A percentile compares a stretch with the other conserved stretches of the same genome.
These are phyloP conservation scores for Elmis aenea DNA, from an alignment of 2,888 invertebrate species.

Conservation along the genomic window DNA sequence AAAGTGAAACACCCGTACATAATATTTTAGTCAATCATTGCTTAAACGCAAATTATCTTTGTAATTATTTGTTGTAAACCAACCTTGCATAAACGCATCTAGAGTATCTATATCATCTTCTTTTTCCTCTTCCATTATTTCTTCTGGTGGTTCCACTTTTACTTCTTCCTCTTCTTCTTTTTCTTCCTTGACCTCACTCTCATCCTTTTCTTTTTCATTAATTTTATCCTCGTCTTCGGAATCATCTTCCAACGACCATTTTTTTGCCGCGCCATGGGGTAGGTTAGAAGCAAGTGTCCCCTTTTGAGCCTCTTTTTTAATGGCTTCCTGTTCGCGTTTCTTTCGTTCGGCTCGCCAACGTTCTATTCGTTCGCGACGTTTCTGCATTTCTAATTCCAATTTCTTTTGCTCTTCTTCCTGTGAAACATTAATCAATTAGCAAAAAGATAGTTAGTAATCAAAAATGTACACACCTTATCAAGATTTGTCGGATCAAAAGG, in stretches of 20 bases:
- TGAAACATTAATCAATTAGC: conserved; percentile 7
- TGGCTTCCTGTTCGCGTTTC: conserved; percentile 75
- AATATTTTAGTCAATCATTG: too few species aligned
- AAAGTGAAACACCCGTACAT: too few species aligned
- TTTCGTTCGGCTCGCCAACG: conserved; percentile 93
- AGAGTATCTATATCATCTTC: conserved; percentile 90
- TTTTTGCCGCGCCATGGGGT: conserved; percentile 59
- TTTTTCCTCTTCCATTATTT: conserved; percentile 42
- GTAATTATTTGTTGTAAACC: too few species aligned
- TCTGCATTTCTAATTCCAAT: conserved; percentile 92
- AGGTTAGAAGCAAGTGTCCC: conserved; percentile 50
- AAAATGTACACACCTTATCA: conserved; percentile 65
- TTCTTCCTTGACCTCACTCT: conserved; percentile 28
- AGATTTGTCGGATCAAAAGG: conserved; percentile 70
- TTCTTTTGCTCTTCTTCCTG: conserved; percentile 86
- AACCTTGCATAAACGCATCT: conserved; percentile 94
- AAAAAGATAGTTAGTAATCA: too few species aligned
- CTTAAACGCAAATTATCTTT: too few species aligned
- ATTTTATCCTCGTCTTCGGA: conserved; percentile 81
- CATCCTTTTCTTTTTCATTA: conserved; percentile 24
- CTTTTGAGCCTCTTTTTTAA: conserved; percentile 70
- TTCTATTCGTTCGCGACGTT: conserved; percentile 90
- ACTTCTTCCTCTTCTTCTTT: conserved; percentile 51
- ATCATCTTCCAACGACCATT: conserved; percentile 95
- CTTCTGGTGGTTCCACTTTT: conserved; percentile 43